phyloP scores from a whole-genome alignment of 92 coral and sea anemone species.

The Bergia sp. region DNA sequence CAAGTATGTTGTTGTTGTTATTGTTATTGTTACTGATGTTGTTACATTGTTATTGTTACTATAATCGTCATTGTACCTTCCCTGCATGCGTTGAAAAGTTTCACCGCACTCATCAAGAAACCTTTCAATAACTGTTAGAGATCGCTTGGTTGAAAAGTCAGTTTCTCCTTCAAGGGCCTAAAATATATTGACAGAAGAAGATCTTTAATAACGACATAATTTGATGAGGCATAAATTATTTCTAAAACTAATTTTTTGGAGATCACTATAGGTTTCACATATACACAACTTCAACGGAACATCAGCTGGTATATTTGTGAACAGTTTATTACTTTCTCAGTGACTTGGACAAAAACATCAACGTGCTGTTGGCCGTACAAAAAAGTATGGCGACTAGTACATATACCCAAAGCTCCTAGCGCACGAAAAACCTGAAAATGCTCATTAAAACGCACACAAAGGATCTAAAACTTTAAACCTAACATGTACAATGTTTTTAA shows the following conservation, averaged over 20 bases:
- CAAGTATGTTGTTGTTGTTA: background rate
- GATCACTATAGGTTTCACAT: too few species aligned
- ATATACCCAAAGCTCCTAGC: too few species aligned
- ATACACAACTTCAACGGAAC: background rate
- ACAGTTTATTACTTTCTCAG: background rate
- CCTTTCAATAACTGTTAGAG: slow-evolving; percentile 68
- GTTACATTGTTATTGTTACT: background rate
- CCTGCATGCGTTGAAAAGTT: slow-evolving; percentile 48
- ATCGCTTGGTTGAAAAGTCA: slow-evolving; percentile 66
- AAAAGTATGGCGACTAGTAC: too few species aligned
- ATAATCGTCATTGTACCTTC: slow-evolving; percentile 40
- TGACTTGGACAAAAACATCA: background rate
- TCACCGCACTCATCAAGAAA: slow-evolving; percentile 75
- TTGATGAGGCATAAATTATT: too few species aligned
- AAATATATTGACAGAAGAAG: background rate
- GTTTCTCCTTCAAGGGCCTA: slow-evolving; percentile 83
- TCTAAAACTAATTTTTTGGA: background rate
- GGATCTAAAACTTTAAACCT: too few species aligned
- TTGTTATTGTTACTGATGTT: background rate
- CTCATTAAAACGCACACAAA: too few species aligned
- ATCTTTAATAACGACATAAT: background rate
- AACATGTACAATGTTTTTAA: too few species aligned
- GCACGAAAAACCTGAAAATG: too few species aligned
- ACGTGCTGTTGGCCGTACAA: too few species aligned
- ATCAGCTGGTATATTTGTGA: background rate